These are phyloP conservation scores for Oscheius sp. DNA, from an alignment of 2,888 invertebrate genomes.

Conservation along the genomic window DNA sequence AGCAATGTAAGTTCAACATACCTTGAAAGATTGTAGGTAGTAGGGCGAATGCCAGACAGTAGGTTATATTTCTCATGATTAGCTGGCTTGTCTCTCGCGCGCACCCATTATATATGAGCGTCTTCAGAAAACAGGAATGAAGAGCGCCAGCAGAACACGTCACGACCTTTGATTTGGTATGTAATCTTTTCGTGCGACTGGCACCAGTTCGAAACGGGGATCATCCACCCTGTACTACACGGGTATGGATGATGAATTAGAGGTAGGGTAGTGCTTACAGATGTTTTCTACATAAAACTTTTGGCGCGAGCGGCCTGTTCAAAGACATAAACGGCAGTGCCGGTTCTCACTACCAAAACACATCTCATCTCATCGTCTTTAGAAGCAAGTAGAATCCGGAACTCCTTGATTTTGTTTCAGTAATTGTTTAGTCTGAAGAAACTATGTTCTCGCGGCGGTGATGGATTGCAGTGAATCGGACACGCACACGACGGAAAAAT, in stretches of 20 bases:
- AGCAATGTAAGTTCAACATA: background rate
- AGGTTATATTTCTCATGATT: constrained; percentile 13
- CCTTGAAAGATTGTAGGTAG: constrained; percentile 9
- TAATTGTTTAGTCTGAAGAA: background rate
- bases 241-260: background rate
- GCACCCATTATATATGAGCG: constrained; percentile 28
- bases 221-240: constrained; percentile 24
- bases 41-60: background rate
- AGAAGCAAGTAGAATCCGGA: background rate
- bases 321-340: too few species aligned
- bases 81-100: constrained; percentile 2
- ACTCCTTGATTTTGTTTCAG: background rate
- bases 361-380: background rate
- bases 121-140: constrained; percentile 36
- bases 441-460: background rate
- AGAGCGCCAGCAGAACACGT: constrained; percentile 32
- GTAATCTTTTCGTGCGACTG: constrained; percentile 22
- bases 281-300: background rate
- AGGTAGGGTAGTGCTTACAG: background rate
- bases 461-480: background rate
- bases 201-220: constrained; percentile 21
- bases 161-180: constrained; percentile 37
- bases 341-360: too few species aligned
- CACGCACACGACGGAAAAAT: background rate
- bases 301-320: too few species aligned